These are phyloP conservation scores for Campoplex capitator DNA, from an alignment of 2,888 invertebrate genomes.

Conservation along the genomic window DNA sequence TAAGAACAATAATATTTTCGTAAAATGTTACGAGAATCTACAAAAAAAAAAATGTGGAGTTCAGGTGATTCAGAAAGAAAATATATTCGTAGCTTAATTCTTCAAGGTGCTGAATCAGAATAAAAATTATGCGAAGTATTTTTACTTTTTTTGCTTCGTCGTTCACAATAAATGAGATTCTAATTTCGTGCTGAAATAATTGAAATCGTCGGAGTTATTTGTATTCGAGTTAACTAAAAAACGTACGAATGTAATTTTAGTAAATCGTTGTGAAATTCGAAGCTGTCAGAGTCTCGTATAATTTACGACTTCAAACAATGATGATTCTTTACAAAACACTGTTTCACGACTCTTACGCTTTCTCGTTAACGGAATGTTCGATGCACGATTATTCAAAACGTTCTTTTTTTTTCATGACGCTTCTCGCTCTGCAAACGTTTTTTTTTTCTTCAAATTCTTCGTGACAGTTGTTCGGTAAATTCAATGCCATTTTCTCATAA, in stretches of 20 bases:
- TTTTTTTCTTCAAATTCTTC: background rate
- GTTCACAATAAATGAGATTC: background rate
- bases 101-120: background rate
- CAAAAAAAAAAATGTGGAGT: background rate
- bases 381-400: background rate
- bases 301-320: background rate
- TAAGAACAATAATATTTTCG: background rate
- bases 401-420: background rate
- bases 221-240: background rate
- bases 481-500: too few species aligned
- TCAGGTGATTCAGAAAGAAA: background rate
- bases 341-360: background rate
- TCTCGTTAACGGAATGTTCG: background rate
- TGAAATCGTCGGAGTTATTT: background rate
- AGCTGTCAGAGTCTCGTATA: background rate
- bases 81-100: background rate
- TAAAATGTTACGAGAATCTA: background rate
- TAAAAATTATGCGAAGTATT: background rate
- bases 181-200: background rate
- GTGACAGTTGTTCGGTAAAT: too few species aligned
- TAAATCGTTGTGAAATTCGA: background rate
- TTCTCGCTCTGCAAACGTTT: background rate
- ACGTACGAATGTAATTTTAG: background rate
- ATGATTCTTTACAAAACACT: background rate
- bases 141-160: background rate